Percentiles rank a stretch among this genome's conserved stretches.
These are phyloP conservation scores for Vanessa tameamea DNA, from an alignment of 1,140 invertebrate genomes.

Conservation along the genomic window DNA sequence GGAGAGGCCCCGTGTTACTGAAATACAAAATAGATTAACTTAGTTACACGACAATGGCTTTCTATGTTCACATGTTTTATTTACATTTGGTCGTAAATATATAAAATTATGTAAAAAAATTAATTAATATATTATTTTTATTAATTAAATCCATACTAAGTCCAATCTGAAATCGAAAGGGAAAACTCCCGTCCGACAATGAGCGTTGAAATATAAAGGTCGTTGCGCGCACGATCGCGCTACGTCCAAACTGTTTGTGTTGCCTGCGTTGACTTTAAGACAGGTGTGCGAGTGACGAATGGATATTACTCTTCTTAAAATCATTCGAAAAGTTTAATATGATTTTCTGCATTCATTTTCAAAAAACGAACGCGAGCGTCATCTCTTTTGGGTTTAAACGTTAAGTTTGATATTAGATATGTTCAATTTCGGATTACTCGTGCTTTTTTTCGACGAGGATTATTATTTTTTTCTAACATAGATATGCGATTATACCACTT, in stretches of 20 bases:
- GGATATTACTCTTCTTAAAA: constrained; percentile 21
- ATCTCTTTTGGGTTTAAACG: no score
- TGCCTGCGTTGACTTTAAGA: constrained; percentile 31
- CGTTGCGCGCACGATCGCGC: constrained; percentile 32
- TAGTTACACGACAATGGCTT: no score
- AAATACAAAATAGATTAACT: no score
- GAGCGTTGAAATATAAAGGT: constrained; percentile 58
- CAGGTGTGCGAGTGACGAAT: constrained; percentile 42
- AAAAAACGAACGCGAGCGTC: background rate
- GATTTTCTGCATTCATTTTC: background rate
- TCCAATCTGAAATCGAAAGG: constrained; percentile 26
- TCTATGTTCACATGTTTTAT: no score
- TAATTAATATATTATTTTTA: constrained; percentile 15
- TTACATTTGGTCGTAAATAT: background rate
- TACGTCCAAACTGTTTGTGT: constrained; percentile 45
- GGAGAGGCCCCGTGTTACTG: no score
- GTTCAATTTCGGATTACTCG: no score
- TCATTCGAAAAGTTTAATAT: background rate
- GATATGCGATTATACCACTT: no score
- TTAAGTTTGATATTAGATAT: no score
- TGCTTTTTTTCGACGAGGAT: no score
- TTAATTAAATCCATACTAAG: constrained; percentile 42
- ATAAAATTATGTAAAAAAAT: background rate
- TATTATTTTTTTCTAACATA: no score
- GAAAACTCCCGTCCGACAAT: constrained; percentile 42